Evolutionary conservation across 2,113 vertebrate species (phyloP).

Genomic region (Pleuronectes platessa): DNA sequence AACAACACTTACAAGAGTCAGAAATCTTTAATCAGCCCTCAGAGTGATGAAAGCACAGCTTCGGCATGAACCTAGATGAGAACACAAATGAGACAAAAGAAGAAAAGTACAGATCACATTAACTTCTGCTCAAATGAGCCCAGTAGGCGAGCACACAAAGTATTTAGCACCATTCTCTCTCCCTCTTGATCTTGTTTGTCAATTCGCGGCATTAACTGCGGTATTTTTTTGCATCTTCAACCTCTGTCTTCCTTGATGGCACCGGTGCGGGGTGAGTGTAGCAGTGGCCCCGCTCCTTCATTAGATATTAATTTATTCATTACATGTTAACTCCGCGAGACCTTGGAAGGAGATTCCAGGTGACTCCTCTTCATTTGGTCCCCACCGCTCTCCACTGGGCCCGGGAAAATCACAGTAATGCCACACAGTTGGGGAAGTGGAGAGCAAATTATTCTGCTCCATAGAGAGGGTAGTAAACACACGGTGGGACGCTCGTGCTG

Average conservation of each 20-base stretch:
- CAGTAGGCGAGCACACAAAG: constrained; percentile 64
- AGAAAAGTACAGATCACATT: constrained; percentile 69
- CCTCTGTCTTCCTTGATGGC: constrained; percentile 61
- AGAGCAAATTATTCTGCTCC: constrained; percentile 78
- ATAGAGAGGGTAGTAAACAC: constrained; percentile 79
- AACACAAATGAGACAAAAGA: constrained; percentile 67
- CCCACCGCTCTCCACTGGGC: constrained; percentile 75
- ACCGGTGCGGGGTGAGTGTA: constrained; percentile 58
- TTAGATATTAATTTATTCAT: constrained; percentile 88
- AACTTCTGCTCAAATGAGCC: constrained; percentile 72
- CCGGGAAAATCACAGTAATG: constrained; percentile 73
- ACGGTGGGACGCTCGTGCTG: constrained; percentile 68
- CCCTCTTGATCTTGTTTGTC: constrained; percentile 76
- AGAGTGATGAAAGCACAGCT: constrained; percentile 66
- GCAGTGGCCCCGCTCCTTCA: constrained; percentile 69
- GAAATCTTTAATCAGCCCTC: constrained; percentile 66
- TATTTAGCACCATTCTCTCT: constrained; percentile 72
- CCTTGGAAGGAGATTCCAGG: constrained; percentile 77
- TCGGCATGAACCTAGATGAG: constrained; percentile 51
- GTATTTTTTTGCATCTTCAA: constrained; percentile 48
- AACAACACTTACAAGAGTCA: constrained; percentile 39
- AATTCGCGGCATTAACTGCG: constrained; percentile 63
- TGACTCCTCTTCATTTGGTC: constrained; percentile 83
- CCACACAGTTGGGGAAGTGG: constrained; percentile 77
- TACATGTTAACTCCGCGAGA: constrained; percentile 84